These are phyloP conservation scores for Gobionotothen gibberifrons DNA, from an alignment of 2,797 vertebrate genomes.

Conservation along the genomic window DNA sequence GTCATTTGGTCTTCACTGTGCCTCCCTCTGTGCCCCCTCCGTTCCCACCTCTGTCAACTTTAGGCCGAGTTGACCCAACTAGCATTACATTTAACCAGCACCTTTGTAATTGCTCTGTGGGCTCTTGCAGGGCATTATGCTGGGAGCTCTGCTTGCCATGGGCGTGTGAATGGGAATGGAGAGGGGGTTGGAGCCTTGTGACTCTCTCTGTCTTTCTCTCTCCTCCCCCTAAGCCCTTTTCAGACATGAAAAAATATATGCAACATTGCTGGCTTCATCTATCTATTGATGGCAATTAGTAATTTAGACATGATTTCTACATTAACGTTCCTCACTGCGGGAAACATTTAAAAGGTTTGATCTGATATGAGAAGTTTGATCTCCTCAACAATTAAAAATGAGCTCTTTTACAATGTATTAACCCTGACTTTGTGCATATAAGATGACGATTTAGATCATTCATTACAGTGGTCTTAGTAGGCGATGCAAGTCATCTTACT, in stretches of 20 bases:
- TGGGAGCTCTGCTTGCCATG: slow-evolving; percentile 53
- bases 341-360: background rate
- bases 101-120: slow-evolving; percentile 68
- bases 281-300: slow-evolving; percentile 5
- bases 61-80: slow-evolving; percentile 64
- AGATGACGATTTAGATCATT: background rate
- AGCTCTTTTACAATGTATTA: background rate
- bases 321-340: background rate
- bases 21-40: slow-evolving; percentile 19
- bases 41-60: slow-evolving; percentile 55
- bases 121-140: slow-evolving; percentile 68
- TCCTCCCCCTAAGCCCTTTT: slow-evolving; percentile 23
- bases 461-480: background rate
- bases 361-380: background rate
- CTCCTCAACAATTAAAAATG: background rate
- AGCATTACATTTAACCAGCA: slow-evolving; percentile 65
- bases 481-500: background rate
- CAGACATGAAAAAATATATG: background rate
- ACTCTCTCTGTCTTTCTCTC: slow-evolving; percentile 52
- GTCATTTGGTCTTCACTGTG: slow-evolving; percentile 54
- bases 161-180: slow-evolving; percentile 70
- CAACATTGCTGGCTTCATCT: background rate
- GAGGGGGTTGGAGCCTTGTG: slow-evolving; percentile 68
- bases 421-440: background rate
- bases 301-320: background rate